Percentiles rank a stretch among this genome's conserved stretches.
Conservation (phyloP, 2,113 vertebrate genomes). For the Haplochromis vanheusdeni region DNA sequence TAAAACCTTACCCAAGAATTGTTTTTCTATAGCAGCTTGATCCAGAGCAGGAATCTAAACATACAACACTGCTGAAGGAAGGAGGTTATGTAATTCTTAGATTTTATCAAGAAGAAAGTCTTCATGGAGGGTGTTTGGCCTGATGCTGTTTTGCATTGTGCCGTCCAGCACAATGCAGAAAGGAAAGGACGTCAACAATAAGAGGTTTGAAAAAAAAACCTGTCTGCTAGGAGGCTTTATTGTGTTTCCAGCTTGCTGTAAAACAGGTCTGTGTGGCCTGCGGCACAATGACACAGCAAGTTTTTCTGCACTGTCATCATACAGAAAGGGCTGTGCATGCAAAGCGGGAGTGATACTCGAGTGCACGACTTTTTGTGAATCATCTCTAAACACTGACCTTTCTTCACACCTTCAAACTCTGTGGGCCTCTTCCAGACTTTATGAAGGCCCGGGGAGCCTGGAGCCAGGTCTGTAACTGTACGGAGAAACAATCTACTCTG, state of each 20-base stretch:
- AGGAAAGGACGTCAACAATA: not conserved
- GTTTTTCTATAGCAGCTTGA: constrained; percentile 27
- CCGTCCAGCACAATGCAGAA: not conserved
- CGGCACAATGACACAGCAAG: constrained; percentile 1
- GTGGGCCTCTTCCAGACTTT: not conserved
- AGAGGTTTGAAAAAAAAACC: not conserved
- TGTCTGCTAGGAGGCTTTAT: not conserved
- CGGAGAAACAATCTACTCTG: not conserved
- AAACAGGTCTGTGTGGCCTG: not conserved
- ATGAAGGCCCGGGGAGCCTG: not conserved
- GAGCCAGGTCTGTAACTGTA: not conserved
- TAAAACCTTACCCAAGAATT: constrained; percentile 35
- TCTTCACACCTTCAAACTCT: not conserved
- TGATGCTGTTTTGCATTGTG: not conserved
- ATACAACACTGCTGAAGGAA: not conserved
- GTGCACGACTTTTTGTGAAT: not conserved
- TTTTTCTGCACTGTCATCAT: not conserved
- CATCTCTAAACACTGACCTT: not conserved
- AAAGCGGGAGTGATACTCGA: not conserved
- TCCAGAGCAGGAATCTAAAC: constrained; percentile 35
- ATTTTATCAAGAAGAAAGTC: not conserved
- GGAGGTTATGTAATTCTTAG: not conserved
- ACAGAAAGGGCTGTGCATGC: not conserved
- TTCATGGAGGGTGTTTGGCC: not conserved
- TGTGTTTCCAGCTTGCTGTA: not conserved